Evolutionary conservation across 2,113 vertebrate species (phyloP).

Genomic region (Merops nubicus): DNA sequence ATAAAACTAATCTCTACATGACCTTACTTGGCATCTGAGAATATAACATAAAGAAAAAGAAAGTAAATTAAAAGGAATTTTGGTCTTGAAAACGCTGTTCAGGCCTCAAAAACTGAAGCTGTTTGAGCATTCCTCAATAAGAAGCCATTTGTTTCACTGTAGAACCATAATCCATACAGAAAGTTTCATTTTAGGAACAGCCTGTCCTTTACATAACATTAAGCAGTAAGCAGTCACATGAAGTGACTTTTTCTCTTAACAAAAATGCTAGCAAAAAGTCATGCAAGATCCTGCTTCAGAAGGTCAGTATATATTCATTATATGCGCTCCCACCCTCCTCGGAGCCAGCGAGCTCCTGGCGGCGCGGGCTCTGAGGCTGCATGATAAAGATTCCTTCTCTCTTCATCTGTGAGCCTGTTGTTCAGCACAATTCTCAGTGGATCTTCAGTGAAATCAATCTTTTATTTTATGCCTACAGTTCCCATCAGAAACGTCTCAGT

Average conservation of each 20-base stretch:
- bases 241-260: not conserved
- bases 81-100: not conserved
- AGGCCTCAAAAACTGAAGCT: not conserved
- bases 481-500: not conserved
- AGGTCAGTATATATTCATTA: constrained; percentile 16
- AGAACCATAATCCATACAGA: not conserved
- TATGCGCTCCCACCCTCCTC: not conserved
- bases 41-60: not conserved
- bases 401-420: constrained; percentile 32
- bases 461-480: not conserved
- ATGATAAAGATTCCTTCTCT: constrained; percentile 1
- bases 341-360: not conserved
- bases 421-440: not conserved
- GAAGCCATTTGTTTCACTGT: not conserved
- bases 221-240: not conserved
- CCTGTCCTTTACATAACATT: not conserved
- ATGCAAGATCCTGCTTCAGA: not conserved
- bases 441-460: not conserved
- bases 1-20: not conserved
- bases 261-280: not conserved
- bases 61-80: not conserved
- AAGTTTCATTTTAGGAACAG: not conserved
- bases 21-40: not conserved
- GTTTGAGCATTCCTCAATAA: not conserved
- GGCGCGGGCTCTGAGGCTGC: not conserved